Conservation (phyloP, 1,140 invertebrate species). For the Armadillidium nasatum region DNA sequence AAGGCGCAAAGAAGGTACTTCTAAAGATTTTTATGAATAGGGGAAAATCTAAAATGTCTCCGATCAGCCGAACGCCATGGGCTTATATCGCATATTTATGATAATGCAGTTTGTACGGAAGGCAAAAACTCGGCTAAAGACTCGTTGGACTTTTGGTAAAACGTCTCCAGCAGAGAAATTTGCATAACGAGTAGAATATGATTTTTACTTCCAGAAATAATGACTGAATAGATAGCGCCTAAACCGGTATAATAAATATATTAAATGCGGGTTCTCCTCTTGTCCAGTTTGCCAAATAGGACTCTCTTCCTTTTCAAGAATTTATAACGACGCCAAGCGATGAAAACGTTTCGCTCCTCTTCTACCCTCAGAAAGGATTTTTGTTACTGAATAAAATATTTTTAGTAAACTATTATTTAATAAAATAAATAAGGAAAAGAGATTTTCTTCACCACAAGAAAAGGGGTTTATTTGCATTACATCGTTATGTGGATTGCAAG, state of each 20-base stretch:
- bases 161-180: neutral
- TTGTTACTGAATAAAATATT: too few species aligned
- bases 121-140: neutral
- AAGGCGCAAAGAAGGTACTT: neutral
- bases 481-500: too few species aligned
- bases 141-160: neutral
- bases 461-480: too few species aligned
- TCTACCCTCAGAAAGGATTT: too few species aligned
- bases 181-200: slow-evolving; percentile 10
- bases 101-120: slow-evolving; percentile 5
- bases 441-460: too few species aligned
- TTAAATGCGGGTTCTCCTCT: neutral
- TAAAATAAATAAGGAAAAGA: too few species aligned
- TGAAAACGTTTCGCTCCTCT: too few species aligned
- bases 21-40: slow-evolving; percentile 10
- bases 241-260: neutral
- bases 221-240: neutral
- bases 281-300: too few species aligned
- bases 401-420: too few species aligned
- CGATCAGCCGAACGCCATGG: neutral
- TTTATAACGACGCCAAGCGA: too few species aligned
- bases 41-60: slow-evolving; percentile 5
- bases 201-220: neutral
- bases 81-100: slow-evolving; percentile 11
- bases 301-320: too few species aligned